These are phyloP conservation scores for Diadumene lineata DNA, from an alignment of 92 coral and sea anemone genomes.

Conservation along the genomic window DNA sequence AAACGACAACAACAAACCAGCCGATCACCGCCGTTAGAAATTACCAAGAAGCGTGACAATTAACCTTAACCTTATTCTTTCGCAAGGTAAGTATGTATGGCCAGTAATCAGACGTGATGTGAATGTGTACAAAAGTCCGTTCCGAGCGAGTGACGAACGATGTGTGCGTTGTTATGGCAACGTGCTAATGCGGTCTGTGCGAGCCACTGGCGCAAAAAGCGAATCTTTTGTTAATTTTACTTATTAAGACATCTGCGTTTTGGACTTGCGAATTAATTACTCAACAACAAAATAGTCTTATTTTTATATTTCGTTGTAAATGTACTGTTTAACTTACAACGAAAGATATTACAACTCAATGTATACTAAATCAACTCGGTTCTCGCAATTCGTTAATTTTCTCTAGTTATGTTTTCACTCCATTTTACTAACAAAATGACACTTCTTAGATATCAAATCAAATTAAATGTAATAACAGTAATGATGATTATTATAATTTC, in stretches of 20 bases:
- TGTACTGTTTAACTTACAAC: not conserved
- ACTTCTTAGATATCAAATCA: no score
- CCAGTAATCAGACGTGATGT: not conserved
- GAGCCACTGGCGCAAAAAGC: not conserved
- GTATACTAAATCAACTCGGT: no score
- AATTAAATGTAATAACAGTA: not conserved
- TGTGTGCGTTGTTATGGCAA: conserved; percentile 21
- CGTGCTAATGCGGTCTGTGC: conserved; percentile 3
- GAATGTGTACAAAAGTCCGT: not conserved
- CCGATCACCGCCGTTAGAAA: not conserved
- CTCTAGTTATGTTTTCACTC: no score
- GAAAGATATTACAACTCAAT: no score
- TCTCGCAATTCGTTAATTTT: not conserved
- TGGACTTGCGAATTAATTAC: conserved; percentile 32
- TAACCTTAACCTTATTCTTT: conserved; percentile 3
- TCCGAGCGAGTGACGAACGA: not conserved
- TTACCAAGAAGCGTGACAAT: not conserved
- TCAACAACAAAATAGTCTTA: conserved; percentile 16
- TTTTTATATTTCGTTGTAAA: not conserved
- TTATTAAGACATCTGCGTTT: conserved; percentile 32
- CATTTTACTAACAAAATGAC: not conserved
- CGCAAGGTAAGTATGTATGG: not conserved
- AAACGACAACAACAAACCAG: not conserved
- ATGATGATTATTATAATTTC: not conserved
- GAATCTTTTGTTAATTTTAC: conserved; percentile 21